Evolutionary conservation across 2,888 invertebrate species (phyloP).

Genomic region (Drosophila siamana): DNA sequence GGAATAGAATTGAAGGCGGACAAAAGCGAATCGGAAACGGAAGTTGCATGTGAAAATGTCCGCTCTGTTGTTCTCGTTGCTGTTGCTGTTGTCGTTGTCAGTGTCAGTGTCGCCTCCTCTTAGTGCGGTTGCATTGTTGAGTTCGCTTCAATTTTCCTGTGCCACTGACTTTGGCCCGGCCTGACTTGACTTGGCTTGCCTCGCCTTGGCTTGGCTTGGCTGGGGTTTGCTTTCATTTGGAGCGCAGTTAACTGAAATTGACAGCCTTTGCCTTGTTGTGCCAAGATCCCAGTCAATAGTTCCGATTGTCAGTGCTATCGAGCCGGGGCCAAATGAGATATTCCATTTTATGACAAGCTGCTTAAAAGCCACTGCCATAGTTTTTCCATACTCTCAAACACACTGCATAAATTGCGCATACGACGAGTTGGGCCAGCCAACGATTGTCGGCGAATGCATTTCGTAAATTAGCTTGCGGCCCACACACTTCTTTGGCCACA

Average conservation of each 20-base stretch:
- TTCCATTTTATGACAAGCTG: constrained; percentile 68
- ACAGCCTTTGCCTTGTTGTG: constrained; percentile 73
- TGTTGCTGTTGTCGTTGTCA: constrained; percentile 14
- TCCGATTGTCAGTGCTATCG: constrained; percentile 17
- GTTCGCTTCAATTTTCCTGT: constrained; percentile 60
- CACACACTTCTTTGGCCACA: constrained; percentile 34
- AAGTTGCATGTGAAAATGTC: constrained; percentile 75
- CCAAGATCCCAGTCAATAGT: constrained; percentile 29
- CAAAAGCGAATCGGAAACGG: constrained; percentile 78
- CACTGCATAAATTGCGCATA: constrained; percentile 12
- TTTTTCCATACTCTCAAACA: background rate
- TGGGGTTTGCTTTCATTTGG: constrained; percentile 27
- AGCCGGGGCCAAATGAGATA: constrained; percentile 66
- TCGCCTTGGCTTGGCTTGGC: background rate
- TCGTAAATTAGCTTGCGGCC: constrained; percentile 45
- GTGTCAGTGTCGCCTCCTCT: constrained; percentile 22
- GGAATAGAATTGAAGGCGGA: constrained; percentile 30
- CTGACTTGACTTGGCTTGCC: constrained; percentile 32
- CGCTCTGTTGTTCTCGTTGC: constrained; percentile 20
- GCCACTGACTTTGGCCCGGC: constrained; percentile 23
- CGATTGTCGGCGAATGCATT: constrained; percentile 43
- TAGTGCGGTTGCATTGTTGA: constrained; percentile 59
- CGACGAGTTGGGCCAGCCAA: constrained; percentile 22
- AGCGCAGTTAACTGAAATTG: constrained; percentile 71
- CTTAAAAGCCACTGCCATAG: constrained; percentile 40